Conservation (phyloP, 2,113 vertebrate genomes). For the Tychaedon coryphoeus region DNA sequence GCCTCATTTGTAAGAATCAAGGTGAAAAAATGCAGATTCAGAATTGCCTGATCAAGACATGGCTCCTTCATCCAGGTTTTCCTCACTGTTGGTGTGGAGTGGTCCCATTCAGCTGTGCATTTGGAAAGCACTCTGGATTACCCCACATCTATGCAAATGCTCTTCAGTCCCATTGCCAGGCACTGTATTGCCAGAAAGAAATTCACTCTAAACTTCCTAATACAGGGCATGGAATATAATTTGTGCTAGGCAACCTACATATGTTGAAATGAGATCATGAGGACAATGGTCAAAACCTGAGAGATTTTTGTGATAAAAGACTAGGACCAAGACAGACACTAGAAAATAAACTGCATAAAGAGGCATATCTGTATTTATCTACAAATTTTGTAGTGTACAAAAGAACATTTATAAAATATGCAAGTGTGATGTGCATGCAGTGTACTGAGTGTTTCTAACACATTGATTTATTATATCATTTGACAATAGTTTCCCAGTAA, state of each 20-base stretch:
- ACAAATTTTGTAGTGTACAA: neutral
- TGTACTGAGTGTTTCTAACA: neutral
- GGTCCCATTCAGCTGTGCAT: neutral
- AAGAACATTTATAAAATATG: neutral
- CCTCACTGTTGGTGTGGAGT: neutral
- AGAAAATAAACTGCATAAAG: neutral
- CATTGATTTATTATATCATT: neutral
- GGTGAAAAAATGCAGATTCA: neutral
- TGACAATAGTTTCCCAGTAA: neutral
- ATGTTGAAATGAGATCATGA: neutral
- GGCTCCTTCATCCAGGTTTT: neutral
- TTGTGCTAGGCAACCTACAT: neutral
- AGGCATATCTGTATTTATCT: neutral
- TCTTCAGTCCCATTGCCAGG: neutral
- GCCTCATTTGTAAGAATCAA: neutral
- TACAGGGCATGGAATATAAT: neutral
- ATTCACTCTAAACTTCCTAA: neutral
- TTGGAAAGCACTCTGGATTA: neutral
- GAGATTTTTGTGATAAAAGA: neutral
- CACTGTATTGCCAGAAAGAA: neutral
- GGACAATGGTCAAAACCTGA: neutral
- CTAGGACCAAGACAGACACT: neutral
- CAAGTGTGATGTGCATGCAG: neutral
- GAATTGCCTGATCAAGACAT: neutral
- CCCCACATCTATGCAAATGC: neutral